Conservation (phyloP, 2,797 vertebrate genomes). For the Phrynocephalus forsythii region DNA sequence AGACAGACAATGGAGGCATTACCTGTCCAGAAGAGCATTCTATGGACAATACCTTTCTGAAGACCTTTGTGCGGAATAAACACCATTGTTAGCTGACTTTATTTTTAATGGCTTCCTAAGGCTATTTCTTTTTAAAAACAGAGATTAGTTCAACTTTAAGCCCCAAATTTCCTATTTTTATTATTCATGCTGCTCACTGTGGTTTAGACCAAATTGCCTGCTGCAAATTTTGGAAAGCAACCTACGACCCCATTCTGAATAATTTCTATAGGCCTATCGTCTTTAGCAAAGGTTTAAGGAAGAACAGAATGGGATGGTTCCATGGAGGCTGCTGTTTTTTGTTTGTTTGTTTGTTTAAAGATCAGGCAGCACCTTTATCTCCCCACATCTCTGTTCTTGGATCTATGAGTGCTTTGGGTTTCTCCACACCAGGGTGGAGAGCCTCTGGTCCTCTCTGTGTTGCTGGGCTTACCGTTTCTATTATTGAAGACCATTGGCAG, state of each 20-base stretch:
- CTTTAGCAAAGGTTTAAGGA: slow-evolving; percentile 34
- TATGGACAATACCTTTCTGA: slow-evolving; percentile 32
- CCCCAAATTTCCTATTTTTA: slow-evolving; percentile 65
- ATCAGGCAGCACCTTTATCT: background rate
- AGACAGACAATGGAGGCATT: background rate
- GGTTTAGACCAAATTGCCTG: slow-evolving; percentile 64
- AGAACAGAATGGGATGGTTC: background rate
- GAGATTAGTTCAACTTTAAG: slow-evolving; percentile 59
- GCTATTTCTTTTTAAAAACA: slow-evolving; percentile 63
- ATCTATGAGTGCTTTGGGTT: background rate
- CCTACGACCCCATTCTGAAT: slow-evolving; percentile 18
- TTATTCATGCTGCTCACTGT: slow-evolving; percentile 63
- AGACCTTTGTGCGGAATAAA: slow-evolving; percentile 53
- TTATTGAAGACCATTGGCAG: too few relatives aligned
- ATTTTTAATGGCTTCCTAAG: slow-evolving; percentile 64
- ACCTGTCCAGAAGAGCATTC: background rate
- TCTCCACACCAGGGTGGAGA: background rate
- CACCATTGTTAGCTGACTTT: slow-evolving; percentile 54
- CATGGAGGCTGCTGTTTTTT: background rate
- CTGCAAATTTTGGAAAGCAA: slow-evolving; percentile 61
- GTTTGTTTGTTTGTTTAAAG: background rate
- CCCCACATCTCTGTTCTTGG: background rate
- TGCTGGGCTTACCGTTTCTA: too few relatives aligned
- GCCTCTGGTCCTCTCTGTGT: background rate
- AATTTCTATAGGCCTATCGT: background rate